Percentiles rank a stretch among this genome's conserved stretches.
phyloP scores from a whole-genome alignment of 2,888 invertebrate species.

The Diarsia dahlii region DNA sequence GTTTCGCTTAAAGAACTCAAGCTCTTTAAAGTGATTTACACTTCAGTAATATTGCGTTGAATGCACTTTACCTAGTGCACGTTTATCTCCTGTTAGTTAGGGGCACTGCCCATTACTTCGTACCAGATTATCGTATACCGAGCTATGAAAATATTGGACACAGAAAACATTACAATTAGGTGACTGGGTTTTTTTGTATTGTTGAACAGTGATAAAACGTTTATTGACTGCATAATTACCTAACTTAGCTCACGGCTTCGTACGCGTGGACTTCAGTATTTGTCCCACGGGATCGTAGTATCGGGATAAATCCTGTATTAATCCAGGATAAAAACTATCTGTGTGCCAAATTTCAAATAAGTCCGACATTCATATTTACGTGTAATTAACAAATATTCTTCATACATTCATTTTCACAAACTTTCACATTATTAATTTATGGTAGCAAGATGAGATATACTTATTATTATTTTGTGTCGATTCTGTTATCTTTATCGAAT shows the following conservation, averaged over 20 bases:
- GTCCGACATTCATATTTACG: background rate
- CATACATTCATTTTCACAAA: background rate
- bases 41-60: constrained; percentile 45
- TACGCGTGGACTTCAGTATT: background rate
- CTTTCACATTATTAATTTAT: background rate
- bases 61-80: constrained; percentile 29
- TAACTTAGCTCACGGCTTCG: background rate
- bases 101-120: background rate
- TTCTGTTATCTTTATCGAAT: background rate
- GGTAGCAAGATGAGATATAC: too few relatives aligned
- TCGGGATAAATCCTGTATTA: background rate
- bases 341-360: background rate
- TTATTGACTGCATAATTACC: background rate
- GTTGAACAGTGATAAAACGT: background rate
- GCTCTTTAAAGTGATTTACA: constrained; percentile 51
- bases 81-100: constrained; percentile 18
- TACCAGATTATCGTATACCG: background rate
- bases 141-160: background rate
- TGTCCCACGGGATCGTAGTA: background rate
- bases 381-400: background rate
- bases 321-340: background rate
- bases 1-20: constrained; percentile 4
- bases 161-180: background rate
- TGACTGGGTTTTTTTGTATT: background rate
- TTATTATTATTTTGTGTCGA: background rate